Base-by-base conservation (phyloP, 2,888 invertebrate genomes). In the Ectemnius continuus region DNA sequence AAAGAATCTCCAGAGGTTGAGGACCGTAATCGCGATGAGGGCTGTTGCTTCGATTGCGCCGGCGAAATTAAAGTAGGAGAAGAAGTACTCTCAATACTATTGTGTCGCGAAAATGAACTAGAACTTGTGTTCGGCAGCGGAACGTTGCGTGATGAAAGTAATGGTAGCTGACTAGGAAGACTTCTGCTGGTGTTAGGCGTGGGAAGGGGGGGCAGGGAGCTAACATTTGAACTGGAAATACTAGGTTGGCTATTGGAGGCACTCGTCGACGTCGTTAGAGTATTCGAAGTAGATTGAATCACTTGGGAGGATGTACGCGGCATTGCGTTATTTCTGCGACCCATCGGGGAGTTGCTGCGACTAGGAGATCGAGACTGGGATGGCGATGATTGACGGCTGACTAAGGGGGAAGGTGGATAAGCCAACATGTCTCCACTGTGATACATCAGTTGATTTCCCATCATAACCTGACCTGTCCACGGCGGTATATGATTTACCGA, bases 301-400 rank as follows among this genome's bases (percentile, higher is more conserved):
- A 84, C 83, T 75, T 88, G 88, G 1, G 88, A 84, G 16, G 87
- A 93, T 90, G 90, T 92, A 89, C 80, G 92, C 81, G 79, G 92
- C 87, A 76, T 92, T 88, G 73, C 87, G 86, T 71, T 90, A 80
- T 84, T 91, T 86, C 85, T 88, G 85, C 88, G 81, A 52, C 86
- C 85, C 76, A 88, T 85, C 46, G 91, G 91, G 45, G 91, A 90
- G 74, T 88, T 90, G 70, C 90, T 91, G 69, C 90, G 86, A 83
- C 91, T 91, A 76, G 90, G 90, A 61, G 89, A 89, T 70, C 90
- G 87, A 85, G 96, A 96, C 88, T 95, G 95, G 75, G 95, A 94
- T 60, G 96, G 96, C 59, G 97, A 96, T 65, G 95, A 94, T 84
- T 94, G 93, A 81, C 94, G 94, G 86, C 94, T 94, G 88, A 95